Percentiles rank a stretch among this genome's conserved stretches.
phyloP scores from a whole-genome alignment of 2,888 invertebrate genomes.

The Dasysyrphus albostriatus region DNA sequence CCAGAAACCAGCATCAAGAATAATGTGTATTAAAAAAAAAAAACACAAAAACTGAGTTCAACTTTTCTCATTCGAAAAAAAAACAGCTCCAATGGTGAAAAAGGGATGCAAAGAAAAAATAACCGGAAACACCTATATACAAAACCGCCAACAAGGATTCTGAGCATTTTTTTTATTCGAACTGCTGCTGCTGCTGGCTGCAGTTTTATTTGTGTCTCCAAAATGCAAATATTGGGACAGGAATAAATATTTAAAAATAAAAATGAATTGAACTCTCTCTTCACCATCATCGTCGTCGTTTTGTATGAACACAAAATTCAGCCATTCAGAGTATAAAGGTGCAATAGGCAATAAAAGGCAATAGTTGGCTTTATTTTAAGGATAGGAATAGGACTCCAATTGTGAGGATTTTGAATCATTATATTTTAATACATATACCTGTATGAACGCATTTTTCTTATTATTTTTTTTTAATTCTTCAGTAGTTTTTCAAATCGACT shows the following conservation, averaged over 20 bases:
- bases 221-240: conserved; percentile 45
- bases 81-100: neutral
- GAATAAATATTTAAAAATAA: conserved; percentile 44
- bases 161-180: conserved; percentile 5
- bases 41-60: conserved; percentile 6
- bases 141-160: conserved; percentile 39
- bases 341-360: too few relatives aligned
- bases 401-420: neutral
- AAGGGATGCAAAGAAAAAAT: neutral
- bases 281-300: neutral
- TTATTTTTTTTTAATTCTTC: too few relatives aligned
- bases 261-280: conserved; percentile 19
- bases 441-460: neutral
- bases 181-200: conserved; percentile 13
- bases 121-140: conserved; percentile 32
- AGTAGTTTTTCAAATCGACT: neutral
- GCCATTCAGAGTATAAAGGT: conserved; percentile 8
- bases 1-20: conserved; percentile 52
- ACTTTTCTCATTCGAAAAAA: neutral
- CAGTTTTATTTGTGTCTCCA: conserved; percentile 31
- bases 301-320: conserved; percentile 1
- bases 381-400: neutral
- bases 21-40: conserved; percentile 6
- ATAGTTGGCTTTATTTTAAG: neutral
- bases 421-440: neutral